These are phyloP conservation scores for Oryctolagus cuniculus DNA, from an alignment of 2,113 vertebrate species.

Conservation along the genomic window mOryCun1.1 NC_091439.1:62723001-62723500, in stretches of 20 bases:
- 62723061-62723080: neutral
- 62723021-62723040: neutral
- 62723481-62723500: too few relatives aligned
- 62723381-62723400: too few relatives aligned
- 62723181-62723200: constrained; percentile 28
- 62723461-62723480: too few relatives aligned
- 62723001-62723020: neutral
- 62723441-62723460: neutral
- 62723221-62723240: constrained; percentile 14
- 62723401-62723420: neutral
- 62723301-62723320: neutral
- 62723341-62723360: neutral
- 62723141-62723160: neutral
- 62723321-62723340: neutral
- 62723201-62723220: neutral
- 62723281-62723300: constrained; percentile 1
- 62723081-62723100: neutral
- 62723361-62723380: neutral
- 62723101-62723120: neutral
- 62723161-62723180: neutral
- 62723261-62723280: neutral
- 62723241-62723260: neutral
- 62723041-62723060: neutral
- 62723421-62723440: neutral
- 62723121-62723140: neutral